Base-by-base conservation (phyloP, 2,888 invertebrate species). In the Sympetrum striolatum region DNA sequence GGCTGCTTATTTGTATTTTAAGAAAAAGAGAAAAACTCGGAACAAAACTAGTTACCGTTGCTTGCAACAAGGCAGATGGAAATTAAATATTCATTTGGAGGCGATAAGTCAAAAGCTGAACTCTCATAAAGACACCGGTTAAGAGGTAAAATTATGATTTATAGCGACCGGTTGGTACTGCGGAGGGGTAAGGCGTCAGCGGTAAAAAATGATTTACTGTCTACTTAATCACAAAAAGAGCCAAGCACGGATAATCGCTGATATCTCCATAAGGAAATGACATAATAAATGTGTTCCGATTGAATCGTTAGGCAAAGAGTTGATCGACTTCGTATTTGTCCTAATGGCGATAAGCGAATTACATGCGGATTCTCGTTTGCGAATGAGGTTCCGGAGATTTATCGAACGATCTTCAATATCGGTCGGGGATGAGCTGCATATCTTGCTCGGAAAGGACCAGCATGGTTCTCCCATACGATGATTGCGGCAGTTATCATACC, bases 101-200 rank as follows among this genome's bases (percentile, higher is more conserved):
- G 82, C 82, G 58, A 82, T 82, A 35, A 82, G 82, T 82, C 82
- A 82, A 82, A 82, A 82, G 58, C 22, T 53, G 82, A 58, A 58
- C 58, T 82, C 82, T 82, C 82, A 35, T 82, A 82, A 82, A 82
- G 25, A 82, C 82, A 58, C 82, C 82, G 53, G 53, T 58, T 31
- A 53, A 58, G 58, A 82, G 82, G 82, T 82, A 82, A 82, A 82
- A 82, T 82, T 82, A 82, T 82, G 82, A 82, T 82, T 82, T 82
- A 82, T 82, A 82, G 58, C 82, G 82, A 82, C 53, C 58, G 82
- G 58, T 82, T 82, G 58, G 82, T 31, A 58, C 31, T 82, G 58
- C 53, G 35, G 58, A 35, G 53, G 25, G 53, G 53, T 35, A 82
- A 53, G 35, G 82, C 82, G 82, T 53, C 53, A 82, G 82, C 82